phyloP scores from a whole-genome alignment of 2,797 vertebrate genomes.

The Natrix natrix region DNA sequence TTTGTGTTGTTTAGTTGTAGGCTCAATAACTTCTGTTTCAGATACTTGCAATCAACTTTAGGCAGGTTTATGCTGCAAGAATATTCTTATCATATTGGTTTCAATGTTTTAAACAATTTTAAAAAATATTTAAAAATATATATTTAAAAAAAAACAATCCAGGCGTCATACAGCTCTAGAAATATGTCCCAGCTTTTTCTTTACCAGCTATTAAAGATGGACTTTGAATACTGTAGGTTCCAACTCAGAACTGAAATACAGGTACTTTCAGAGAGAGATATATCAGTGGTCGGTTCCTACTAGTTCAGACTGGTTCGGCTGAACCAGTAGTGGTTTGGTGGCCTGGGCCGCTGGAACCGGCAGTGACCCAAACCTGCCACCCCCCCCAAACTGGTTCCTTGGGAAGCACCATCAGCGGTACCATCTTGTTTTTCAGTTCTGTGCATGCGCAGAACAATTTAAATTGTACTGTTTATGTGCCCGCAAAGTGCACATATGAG shows the following conservation, averaged over 20 bases:
- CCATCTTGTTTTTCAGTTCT: too few relatives aligned
- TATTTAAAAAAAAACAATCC: not conserved
- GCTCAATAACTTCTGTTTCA: not conserved
- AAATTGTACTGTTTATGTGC: too few relatives aligned
- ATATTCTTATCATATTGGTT: not conserved
- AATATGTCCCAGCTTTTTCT: not conserved
- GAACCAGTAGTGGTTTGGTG: too few relatives aligned
- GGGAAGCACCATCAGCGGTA: too few relatives aligned
- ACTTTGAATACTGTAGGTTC: not conserved
- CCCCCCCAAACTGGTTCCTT: too few relatives aligned
- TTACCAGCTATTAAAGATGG: not conserved
- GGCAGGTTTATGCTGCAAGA: not conserved
- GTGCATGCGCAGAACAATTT: too few relatives aligned
- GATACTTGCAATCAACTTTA: not conserved
- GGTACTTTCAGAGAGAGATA: not conserved
- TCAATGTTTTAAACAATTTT: not conserved
- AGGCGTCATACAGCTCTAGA: not conserved
- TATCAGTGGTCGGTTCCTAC: too few relatives aligned
- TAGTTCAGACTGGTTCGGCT: too few relatives aligned
- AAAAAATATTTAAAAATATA: too few relatives aligned
- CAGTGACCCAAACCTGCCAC: too few relatives aligned
- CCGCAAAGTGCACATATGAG: too few relatives aligned
- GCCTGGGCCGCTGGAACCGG: too few relatives aligned
- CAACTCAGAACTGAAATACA: fast-evolving
- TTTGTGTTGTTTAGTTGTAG: not conserved